Evolutionary conservation across 2,113 vertebrate genomes (phyloP), one percentile per base, ranked within the genome.

Genomic region (Chitala chitala): DNA sequence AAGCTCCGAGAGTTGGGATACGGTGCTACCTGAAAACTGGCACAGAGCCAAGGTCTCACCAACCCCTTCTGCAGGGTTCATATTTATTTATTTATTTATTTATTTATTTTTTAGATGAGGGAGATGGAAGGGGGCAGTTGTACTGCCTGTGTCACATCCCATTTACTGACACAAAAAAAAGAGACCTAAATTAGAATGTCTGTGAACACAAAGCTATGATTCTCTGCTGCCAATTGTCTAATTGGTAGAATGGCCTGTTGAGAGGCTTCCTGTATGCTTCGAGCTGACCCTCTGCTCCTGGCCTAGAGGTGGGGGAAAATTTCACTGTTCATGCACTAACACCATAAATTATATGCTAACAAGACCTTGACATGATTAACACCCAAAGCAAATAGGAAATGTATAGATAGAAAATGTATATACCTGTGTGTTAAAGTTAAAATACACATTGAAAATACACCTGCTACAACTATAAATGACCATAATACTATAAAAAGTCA

Each of bases 181-280:
- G n/a, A 86, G 86, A 87, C 87, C 86, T 90, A n/a, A 91, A 91
- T 86, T 87, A 92, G 87, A 86, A 84, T 83, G 87, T 85, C 84
- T 84, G 73, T 84, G 72, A 63, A 83, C 84, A 78, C 87, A 86
- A 89, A 84, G 82, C 72, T 83, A 10, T 26, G 85, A 72, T 82
- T 87, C 87, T 90, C 87, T 89, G 89, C 88, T 90, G 90, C 87
- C 89, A 85, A 87, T 85, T 87, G 87, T 86, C 80, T 44, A 77
- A 83, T 85, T 84, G 84, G 84, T 84, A 65, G 79, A 83, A 84
- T 85, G 84, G 82, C 48, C 78, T 82, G 84, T 85, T 80, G 81
- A 73, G 76, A 71, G 77, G 75, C 64, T 78, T 80, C 83, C 82
- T 82, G 78, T 84, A 83, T 86, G 87, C 86, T 83, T 80, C n/a